These are phyloP conservation scores for Ptychodera flava DNA, from an alignment of 35 echinoderm and acorn worm genomes.

Conservation along the genomic window DNA sequence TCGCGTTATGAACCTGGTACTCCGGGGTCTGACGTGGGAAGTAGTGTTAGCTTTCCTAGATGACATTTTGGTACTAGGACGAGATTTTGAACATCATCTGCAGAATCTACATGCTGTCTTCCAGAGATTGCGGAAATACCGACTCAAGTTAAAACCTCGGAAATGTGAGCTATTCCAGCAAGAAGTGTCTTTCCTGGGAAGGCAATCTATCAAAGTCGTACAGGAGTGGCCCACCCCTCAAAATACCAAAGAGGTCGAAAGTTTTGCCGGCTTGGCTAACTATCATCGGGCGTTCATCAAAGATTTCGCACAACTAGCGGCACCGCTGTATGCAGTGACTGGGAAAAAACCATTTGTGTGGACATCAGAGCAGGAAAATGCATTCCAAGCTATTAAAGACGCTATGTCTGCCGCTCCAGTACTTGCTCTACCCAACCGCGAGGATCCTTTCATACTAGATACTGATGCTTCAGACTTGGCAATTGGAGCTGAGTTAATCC, in stretches of 20 bases:
- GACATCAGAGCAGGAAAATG: slow-evolving; percentile 6
- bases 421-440: slow-evolving; percentile 3
- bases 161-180: slow-evolving; percentile 25
- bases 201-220: background rate
- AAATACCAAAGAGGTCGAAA: slow-evolving; percentile 5
- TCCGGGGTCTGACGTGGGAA: slow-evolving; percentile 35
- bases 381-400: slow-evolving; percentile 6
- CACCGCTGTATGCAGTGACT: slow-evolving; percentile 20
- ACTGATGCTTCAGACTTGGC: slow-evolving; percentile 37
- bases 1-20: slow-evolving; percentile 35
- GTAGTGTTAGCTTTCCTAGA: slow-evolving; percentile 36
- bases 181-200: no score
- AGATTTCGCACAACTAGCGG: slow-evolving; percentile 20
- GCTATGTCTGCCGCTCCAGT: slow-evolving; percentile 13
- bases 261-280: slow-evolving; percentile 21
- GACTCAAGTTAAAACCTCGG: slow-evolving; percentile 18
- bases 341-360: slow-evolving; percentile 27
- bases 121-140: slow-evolving; percentile 14
- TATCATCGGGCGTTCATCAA: slow-evolving; percentile 29
- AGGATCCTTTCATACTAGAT: slow-evolving; percentile 39
- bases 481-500: slow-evolving; percentile 37
- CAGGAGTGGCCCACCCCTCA: slow-evolving; percentile 15
- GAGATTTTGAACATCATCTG: slow-evolving; percentile 6
- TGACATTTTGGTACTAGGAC: slow-evolving; percentile 33
- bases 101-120: slow-evolving; percentile 14